Evolutionary conservation across 2,888 invertebrate genomes (phyloP), one percentile per base, ranked within the genome.

Genomic region (Platynereis dumerilii): DNA sequence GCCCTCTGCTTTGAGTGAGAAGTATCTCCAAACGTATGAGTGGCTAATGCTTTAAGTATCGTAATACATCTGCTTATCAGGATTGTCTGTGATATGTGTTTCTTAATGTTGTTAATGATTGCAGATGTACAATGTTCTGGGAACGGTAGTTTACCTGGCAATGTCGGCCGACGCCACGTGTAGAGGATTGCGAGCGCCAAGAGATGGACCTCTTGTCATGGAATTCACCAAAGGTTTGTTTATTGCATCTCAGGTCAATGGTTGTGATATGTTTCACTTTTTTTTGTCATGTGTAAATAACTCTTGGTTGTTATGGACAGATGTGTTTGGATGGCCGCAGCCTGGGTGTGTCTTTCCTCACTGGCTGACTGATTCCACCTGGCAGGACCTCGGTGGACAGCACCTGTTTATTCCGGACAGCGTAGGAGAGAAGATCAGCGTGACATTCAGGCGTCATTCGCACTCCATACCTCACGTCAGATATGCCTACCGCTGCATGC

Each of bases 201-300:
- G 91, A 70, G 94, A 93, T 78, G 93, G 93, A 0, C 91, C 92
- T 26, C 87, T 92, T 69, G 92, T 92, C 20, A 91, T 93, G 91
- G 91, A 90, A 55, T 86, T 93, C 48, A 90, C 89, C 79, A 89
- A 90, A 89, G 91, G 92, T 92, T 53, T 17, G 20, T 17, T 52
- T 12, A 17, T n/a, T n/a, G n/a, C n/a, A n/a, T n/a, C n/a, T n/a
- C n/a, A n/a, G n/a, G n/a, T n/a, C n/a, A n/a, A n/a, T n/a, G n/a
- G n/a, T n/a, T n/a, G n/a, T n/a, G n/a, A n/a, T n/a, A n/a, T n/a
- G n/a, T n/a, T n/a, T n/a, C n/a, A n/a, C n/a, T n/a, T n/a, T n/a
- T n/a, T n/a, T n/a, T n/a, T n/a, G n/a, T n/a, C n/a, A n/a, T n/a
- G n/a, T 34, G 12, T 34, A 34, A 34, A 34, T 12, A 34, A 34